These are phyloP conservation scores for Microchrysa polita DNA, from an alignment of 2,888 invertebrate genomes.

Conservation along the genomic window DNA sequence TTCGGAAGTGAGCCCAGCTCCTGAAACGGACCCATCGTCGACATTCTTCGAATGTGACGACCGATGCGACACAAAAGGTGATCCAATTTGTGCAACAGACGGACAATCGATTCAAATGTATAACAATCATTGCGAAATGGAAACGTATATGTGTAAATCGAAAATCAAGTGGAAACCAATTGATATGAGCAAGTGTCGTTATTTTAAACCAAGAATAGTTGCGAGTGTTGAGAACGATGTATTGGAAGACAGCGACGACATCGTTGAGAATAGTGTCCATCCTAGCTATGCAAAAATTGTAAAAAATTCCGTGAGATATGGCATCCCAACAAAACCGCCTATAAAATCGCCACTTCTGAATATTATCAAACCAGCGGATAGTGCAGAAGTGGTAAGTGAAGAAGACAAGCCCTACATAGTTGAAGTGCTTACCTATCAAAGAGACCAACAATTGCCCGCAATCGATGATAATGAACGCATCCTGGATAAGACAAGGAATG, in stretches of 20 bases:
- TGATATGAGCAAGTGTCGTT: constrained; percentile 19
- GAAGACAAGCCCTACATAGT: constrained; percentile 13
- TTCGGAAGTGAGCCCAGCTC: neutral
- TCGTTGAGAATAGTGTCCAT: neutral
- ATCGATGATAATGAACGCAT: neutral
- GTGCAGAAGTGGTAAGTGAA: constrained; percentile 16
- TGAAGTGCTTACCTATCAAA: neutral
- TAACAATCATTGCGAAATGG: constrained; percentile 27
- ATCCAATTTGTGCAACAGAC: constrained; percentile 27
- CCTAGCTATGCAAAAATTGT: neutral
- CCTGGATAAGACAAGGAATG: neutral
- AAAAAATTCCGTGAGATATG: neutral
- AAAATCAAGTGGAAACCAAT: constrained; percentile 14
- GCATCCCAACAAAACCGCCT: neutral
- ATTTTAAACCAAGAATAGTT: constrained; percentile 25
- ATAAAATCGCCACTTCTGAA: neutral
- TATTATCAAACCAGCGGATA: neutral
- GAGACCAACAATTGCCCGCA: neutral
- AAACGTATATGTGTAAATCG: constrained; percentile 21
- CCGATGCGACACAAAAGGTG: constrained; percentile 15
- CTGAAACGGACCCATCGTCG: neutral
- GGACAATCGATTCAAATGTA: constrained; percentile 24
- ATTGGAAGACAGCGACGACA: neutral
- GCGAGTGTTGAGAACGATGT: neutral
- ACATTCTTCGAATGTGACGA: neutral